phyloP scores from a whole-genome alignment of 2,888 invertebrate species.

The Dioctria rufipes region DNA sequence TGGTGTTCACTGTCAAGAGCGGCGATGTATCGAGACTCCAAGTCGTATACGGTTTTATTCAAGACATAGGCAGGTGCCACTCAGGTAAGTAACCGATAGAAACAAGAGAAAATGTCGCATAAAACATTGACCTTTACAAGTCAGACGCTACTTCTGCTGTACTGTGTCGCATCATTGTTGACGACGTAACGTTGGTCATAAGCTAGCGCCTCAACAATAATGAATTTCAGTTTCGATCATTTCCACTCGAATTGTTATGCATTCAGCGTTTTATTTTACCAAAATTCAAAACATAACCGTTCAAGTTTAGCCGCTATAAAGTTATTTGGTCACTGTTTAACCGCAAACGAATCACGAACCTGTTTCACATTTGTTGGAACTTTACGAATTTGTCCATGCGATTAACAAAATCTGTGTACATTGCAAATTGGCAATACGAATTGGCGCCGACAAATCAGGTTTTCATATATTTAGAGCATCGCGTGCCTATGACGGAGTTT shows the following conservation, averaged over 20 bases:
- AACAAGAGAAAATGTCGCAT: background rate
- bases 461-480: background rate
- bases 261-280: background rate
- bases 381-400: background rate
- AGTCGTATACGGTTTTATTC: too few species aligned
- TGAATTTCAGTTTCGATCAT: background rate
- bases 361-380: background rate
- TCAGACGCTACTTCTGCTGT: slow-evolving; percentile 4
- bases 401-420: background rate
- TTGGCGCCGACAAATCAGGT: slow-evolving; percentile 25
- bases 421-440: slow-evolving; percentile 2
- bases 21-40: background rate
- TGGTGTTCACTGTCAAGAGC: slow-evolving; percentile 14
- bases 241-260: background rate
- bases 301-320: too few species aligned
- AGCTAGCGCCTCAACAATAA: too few species aligned
- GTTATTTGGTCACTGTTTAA: too few species aligned
- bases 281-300: too few species aligned
- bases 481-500: slow-evolving; percentile 22
- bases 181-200: too few species aligned
- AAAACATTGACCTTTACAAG: slow-evolving; percentile 25
- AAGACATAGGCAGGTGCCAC: too few species aligned
- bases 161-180: too few species aligned
- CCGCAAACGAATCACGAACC: background rate
- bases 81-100: background rate